These are phyloP conservation scores for Phoenicopterus ruber DNA, from an alignment of 2,113 vertebrate species.

Conservation along the genomic window DNA sequence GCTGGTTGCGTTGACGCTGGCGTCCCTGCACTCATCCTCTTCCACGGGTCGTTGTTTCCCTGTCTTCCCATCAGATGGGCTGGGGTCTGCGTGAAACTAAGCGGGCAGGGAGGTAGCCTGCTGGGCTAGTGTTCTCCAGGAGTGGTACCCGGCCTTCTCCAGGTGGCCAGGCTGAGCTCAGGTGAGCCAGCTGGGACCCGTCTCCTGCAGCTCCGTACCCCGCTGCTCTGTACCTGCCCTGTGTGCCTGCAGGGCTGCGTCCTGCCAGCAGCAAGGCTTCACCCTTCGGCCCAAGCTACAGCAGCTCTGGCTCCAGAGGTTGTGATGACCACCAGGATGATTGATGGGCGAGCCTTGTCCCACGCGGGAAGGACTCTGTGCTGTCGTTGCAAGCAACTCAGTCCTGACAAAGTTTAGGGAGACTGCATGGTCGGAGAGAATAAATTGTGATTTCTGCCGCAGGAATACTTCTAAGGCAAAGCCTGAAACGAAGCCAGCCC, in stretches of 20 bases:
- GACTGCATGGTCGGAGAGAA: background rate
- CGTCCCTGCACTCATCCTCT: background rate
- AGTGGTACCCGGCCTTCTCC: fast-evolving
- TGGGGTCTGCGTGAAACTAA: background rate
- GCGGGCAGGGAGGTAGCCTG: fast-evolving
- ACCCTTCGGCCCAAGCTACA: background rate
- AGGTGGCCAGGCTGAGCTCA: background rate
- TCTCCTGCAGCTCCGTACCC: background rate
- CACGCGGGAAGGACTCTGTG: fast-evolving
- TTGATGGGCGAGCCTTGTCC: background rate
- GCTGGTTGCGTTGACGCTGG: background rate
- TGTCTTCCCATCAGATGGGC: background rate
- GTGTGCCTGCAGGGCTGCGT: background rate
- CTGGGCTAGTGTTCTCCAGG: background rate
- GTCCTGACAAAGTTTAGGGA: background rate
- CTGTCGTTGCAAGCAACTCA: background rate
- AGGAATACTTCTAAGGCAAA: background rate
- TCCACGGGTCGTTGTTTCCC: background rate
- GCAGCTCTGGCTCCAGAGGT: background rate
- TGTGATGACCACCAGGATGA: background rate
- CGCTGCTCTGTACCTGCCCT: background rate
- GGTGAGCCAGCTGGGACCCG: background rate
- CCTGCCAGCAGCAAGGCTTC: background rate
- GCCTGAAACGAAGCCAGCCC: background rate
- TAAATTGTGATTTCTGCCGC: background rate